A percentile compares a stretch with the other conserved stretches of the same genome.
phyloP scores from a whole-genome alignment of 2,797 vertebrate species.

The Chaetophractus vellerosus region DNA sequence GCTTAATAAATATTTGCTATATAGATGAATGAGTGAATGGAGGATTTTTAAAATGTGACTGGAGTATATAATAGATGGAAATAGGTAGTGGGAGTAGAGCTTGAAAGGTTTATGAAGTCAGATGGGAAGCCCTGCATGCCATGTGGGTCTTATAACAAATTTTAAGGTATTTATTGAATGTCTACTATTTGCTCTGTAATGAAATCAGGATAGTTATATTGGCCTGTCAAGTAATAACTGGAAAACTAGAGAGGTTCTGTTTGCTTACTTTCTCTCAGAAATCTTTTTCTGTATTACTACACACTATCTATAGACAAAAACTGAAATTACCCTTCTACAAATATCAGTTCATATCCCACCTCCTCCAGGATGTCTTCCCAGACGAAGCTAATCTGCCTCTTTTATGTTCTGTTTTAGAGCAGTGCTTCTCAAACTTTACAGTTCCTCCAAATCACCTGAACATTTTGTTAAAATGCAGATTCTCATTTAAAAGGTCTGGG shows the following conservation, averaged over 20 bases:
- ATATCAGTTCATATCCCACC: neutral
- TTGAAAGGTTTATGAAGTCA: no score
- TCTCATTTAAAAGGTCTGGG: neutral
- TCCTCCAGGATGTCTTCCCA: neutral
- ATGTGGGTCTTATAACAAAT: no score
- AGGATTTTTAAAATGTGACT: neutral
- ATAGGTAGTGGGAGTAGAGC: no score
- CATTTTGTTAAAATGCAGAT: constrained; percentile 13
- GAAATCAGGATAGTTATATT: neutral
- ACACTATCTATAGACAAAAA: neutral
- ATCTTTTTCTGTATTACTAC: neutral
- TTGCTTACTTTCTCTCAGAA: neutral
- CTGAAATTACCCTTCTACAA: neutral
- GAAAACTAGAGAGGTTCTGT: neutral
- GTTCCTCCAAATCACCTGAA: neutral
- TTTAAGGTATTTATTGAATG: neutral
- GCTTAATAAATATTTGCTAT: neutral
- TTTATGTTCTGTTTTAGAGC: neutral
- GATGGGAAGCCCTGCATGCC: no score
- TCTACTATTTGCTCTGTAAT: neutral
- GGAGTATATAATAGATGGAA: no score
- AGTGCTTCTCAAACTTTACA: neutral
- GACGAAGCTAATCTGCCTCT: neutral
- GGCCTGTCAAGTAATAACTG: neutral
- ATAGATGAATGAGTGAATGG: neutral